These are phyloP conservation scores for Turdus rufiventris DNA, from an alignment of 2,113 vertebrate genomes.

Conservation along the genomic window DNA sequence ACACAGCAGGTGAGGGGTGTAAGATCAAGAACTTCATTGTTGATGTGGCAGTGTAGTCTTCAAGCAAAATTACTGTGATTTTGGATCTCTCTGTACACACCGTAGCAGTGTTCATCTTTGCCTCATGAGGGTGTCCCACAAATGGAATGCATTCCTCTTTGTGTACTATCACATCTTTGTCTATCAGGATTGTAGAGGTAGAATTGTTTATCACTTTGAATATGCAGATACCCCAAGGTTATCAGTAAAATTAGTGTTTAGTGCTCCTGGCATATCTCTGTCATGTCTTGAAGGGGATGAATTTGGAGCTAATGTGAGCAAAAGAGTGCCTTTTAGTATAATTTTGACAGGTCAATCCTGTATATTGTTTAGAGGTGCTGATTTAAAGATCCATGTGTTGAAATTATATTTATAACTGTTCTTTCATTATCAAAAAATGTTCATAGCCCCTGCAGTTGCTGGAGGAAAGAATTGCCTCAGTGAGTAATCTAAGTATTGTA, in stretches of 20 bases:
- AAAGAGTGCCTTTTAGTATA: not conserved
- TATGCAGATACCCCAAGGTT: not conserved
- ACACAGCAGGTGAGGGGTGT: not conserved
- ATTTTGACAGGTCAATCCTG: not conserved
- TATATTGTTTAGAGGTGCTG: not conserved
- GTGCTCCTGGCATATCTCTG: rapidly evolving
- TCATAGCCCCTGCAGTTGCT: not conserved
- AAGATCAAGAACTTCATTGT: not conserved
- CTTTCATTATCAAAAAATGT: not conserved
- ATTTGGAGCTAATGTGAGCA: not conserved
- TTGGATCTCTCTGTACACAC: not conserved
- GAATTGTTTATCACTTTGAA: not conserved
- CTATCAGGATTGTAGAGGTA: not conserved
- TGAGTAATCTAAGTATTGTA: not conserved
- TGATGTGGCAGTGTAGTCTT: not conserved
- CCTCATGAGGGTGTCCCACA: not conserved
- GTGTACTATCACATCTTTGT: not conserved
- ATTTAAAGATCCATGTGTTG: not conserved
- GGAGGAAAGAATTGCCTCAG: not conserved
- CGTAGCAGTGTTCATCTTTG: not conserved
- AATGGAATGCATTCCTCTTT: not conserved
- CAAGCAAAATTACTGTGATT: not conserved
- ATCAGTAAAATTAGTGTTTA: not conserved
- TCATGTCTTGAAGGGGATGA: not conserved
- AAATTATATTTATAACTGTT: not conserved